Base-by-base conservation (phyloP, 2,113 vertebrate genomes). In the Catharus bicknelli region DNA sequence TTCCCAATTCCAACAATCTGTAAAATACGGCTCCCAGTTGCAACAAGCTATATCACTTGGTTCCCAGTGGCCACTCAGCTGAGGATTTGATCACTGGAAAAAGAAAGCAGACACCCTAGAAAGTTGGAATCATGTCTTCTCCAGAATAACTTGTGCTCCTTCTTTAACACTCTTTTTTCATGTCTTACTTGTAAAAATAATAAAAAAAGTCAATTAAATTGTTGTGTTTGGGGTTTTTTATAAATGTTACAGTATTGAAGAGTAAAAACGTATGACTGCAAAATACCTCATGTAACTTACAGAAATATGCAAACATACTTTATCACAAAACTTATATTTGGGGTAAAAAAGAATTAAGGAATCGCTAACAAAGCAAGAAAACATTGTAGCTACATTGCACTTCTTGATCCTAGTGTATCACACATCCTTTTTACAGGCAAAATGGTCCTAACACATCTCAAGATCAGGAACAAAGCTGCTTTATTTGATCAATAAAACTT, bases 11-110 rank as follows among this genome's bases (percentile, higher is more conserved):
- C 61, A 88, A 63, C n/a, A 57, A 3, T 15, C 26, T 21, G 21
- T 2, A 19, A 36, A 16, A 29, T 59, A 43, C 0, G 2, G 5
- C 20, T 13, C 29, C 69, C 26, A 22, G 3, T 1, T n/a, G 30
- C 40, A 90, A 67, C 23, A 59, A 16, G 18, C 63, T 29, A 15
- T 25, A 43, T 17, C 29, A 19, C 27, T 36, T 4, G 27, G 11
- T 23, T 16, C n/a, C 58, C 11, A 26, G 9, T 5, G 9, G 70
- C 73, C 53, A 50, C 11, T 42, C 6, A 54, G 67, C 2, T 58
- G 16, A 92, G 34, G 36, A 53, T 48, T 59, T 23, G 50, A 70
- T 64, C 21, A 9, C 0, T 54, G 14, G n/a, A 61, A 62, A 68
- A 94, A 88, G 32, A 3, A 88, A 74, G 19, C 26, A 78, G 34